Base-by-base conservation (phyloP, 2,113 vertebrate genomes). In the Toxostoma redivivum region DNA sequence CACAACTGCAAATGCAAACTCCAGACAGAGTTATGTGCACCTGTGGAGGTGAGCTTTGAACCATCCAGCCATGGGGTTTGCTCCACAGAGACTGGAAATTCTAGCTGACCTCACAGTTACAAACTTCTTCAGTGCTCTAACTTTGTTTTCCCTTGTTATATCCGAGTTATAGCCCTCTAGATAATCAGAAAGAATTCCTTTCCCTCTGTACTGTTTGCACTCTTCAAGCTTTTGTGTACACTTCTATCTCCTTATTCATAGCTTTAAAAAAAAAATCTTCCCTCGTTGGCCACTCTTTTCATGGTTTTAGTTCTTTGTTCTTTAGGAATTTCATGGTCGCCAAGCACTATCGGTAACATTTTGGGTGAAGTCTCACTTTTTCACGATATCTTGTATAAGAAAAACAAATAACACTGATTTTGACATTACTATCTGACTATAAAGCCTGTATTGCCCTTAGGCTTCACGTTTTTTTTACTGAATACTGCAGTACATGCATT, bases 211-310 rank as follows among this genome's bases (percentile, higher is more conserved):
- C 79, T 97, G 90, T 96, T 97, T 93, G 92, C 95, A 94, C 94
- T 91, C 72, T 71, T 94, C 90, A 90, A 93, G 95, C 93, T 90
- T 95, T 95, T 96, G 93, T 96, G 94, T 96, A 95, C 95, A 88
- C 90, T 90, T 96, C 82, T 92, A 94, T 96, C 93, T 93, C 92
- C 65, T 94, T 90, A 90, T 94, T 94, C 92, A 90, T n/a, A 94
- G 95, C 65, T 90, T 65, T 2, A 28, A 80, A 91, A 87, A 84
- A 83, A 94, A 88, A 76, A 65, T 44, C 85, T 77, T 90, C 60
- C 81, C 93, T 74, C 76, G 96, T 25, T 94, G 93, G 92, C 72
- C 71, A 48, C 64, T 64, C 88, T 92, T 93, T 74, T 74, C 69
- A 90, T 45, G 64, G 86, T 84, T 95, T 94, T 91, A 92, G 90